Conservation (phyloP, 2,797 vertebrate species). For the Carduelis carduelis region DNA sequence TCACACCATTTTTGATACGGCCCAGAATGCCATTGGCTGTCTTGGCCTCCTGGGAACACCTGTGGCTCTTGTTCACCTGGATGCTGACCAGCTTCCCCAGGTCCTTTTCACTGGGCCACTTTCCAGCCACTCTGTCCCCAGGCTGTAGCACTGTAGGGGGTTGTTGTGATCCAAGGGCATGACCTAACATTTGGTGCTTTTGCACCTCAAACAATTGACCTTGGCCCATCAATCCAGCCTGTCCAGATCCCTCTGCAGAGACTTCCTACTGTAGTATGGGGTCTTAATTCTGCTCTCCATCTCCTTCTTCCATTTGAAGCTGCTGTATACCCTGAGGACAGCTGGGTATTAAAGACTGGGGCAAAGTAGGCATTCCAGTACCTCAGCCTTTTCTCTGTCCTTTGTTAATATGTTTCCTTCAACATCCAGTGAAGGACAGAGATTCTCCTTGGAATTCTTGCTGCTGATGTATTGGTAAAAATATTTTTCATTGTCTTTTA, state of each 20-base stretch:
- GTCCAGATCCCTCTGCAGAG: not conserved
- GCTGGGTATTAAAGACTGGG: not conserved
- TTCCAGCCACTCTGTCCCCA: not conserved
- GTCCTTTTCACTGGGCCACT: not conserved
- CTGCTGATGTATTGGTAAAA: not conserved
- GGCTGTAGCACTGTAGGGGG: rapidly evolving
- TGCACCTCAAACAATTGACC: not conserved
- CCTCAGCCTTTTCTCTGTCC: not conserved
- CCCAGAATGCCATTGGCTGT: not conserved
- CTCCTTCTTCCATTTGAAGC: not conserved
- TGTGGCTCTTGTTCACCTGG: not conserved
- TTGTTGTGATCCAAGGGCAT: not conserved
- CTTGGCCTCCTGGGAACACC: not conserved
- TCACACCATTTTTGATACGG: not conserved
- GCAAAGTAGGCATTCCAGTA: not conserved
- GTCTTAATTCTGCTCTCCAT: not conserved
- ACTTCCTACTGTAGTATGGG: not conserved
- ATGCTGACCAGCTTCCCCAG: not conserved
- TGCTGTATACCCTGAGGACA: not conserved
- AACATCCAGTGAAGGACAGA: not conserved
- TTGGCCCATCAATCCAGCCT: not conserved
- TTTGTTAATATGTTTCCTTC: not conserved
- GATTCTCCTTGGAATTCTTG: not conserved
- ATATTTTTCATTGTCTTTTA: not conserved
- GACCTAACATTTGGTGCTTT: not conserved